phyloP scores from a whole-genome alignment of 1,140 invertebrate genomes.

The Leguminivora glycinivorella region DNA sequence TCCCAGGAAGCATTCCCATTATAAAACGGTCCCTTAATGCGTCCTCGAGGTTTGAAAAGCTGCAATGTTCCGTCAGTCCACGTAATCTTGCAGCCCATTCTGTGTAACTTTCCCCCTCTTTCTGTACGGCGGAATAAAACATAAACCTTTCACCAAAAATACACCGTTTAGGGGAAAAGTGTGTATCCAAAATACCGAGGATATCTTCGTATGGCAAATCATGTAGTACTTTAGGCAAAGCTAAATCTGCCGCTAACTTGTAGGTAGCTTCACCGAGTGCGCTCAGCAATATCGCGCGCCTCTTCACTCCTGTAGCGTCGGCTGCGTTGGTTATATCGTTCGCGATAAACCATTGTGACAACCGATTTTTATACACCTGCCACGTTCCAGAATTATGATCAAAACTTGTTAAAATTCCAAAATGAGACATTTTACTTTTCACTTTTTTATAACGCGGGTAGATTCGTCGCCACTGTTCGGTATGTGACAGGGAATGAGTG shows the following conservation, averaged over 20 bases:
- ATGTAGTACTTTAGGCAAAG: background rate
- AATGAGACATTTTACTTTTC: background rate
- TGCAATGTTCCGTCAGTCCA: background rate
- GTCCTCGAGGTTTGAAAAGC: background rate
- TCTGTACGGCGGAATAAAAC: background rate
- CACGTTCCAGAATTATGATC: background rate
- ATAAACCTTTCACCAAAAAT: background rate
- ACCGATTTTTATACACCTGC: conserved; percentile 2
- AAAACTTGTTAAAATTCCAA: background rate
- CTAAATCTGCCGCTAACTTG: background rate
- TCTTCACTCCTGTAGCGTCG: background rate
- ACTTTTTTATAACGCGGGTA: background rate
- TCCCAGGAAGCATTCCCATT: too few relatives aligned
- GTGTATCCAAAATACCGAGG: background rate
- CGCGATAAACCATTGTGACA: background rate
- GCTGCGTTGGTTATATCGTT: background rate
- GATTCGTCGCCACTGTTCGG: too few relatives aligned
- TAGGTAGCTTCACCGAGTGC: background rate
- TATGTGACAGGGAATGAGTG: too few relatives aligned
- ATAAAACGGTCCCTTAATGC: background rate
- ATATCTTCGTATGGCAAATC: background rate
- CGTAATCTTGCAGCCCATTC: background rate
- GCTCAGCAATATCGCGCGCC: conserved; percentile 5
- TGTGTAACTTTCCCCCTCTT: background rate
- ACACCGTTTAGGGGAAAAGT: background rate